Conservation (phyloP, 2,797 vertebrate genomes). For the Oceanodroma leucorhoa region DNA sequence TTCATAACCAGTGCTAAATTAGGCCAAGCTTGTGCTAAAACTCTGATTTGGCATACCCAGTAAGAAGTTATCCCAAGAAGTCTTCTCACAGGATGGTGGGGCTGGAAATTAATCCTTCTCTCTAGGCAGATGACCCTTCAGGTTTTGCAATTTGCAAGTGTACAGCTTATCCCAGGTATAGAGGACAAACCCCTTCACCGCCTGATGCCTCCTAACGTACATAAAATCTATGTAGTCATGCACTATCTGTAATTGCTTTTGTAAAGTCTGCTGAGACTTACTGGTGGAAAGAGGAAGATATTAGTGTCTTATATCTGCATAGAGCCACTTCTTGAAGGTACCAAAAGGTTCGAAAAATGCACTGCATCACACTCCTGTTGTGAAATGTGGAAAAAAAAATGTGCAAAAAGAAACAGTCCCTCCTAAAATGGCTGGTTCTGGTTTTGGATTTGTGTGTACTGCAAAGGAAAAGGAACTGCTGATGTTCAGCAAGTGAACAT, state of each 20-base stretch:
- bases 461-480: not conserved
- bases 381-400: not conserved
- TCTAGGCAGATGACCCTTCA: not conserved
- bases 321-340: not conserved
- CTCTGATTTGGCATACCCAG: not conserved
- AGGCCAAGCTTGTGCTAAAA: not conserved
- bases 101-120: not conserved
- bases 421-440: not conserved
- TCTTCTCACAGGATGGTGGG: not conserved
- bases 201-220: not conserved
- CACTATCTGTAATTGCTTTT: not conserved
- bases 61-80: not conserved
- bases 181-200: not conserved
- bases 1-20: not conserved
- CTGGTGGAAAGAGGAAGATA: not conserved
- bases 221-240: not conserved
- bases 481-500: conserved; percentile 37
- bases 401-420: not conserved
- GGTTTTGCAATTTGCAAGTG: not conserved
- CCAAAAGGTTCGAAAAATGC: not conserved
- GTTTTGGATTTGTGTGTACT: not conserved
- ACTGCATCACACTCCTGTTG: not conserved
- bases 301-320: not conserved
- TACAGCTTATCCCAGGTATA: not conserved
- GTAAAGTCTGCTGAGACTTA: not conserved